Evolutionary conservation across 1,140 invertebrate species (phyloP).

Genomic region (Drosophila melanica): DNA sequence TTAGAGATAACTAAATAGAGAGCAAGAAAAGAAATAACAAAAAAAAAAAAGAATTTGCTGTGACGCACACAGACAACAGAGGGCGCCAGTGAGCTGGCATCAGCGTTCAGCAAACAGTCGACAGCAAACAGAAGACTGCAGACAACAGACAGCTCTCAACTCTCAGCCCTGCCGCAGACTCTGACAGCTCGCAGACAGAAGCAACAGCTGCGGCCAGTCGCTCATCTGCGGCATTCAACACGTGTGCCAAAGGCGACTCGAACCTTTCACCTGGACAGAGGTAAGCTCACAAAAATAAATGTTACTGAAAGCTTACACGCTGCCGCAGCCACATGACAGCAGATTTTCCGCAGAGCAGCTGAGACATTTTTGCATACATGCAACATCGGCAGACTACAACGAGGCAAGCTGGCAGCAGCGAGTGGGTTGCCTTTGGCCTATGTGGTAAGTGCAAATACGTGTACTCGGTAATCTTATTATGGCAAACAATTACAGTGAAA

Average conservation of each 20-base stretch:
- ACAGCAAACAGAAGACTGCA: not conserved
- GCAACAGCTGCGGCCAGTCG: slow-evolving; percentile 20
- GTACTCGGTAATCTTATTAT: not conserved
- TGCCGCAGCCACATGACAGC: slow-evolving; percentile 38
- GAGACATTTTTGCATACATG: slow-evolving; percentile 21
- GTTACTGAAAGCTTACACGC: slow-evolving; percentile 4
- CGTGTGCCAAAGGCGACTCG: not conserved
- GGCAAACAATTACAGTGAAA: not conserved
- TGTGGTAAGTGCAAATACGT: slow-evolving; percentile 11
- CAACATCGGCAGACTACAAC: slow-evolving; percentile 7
- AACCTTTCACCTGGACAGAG: not conserved
- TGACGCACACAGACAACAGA: slow-evolving; percentile 20
- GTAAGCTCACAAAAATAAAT: slow-evolving; percentile 1
- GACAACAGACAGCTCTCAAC: not conserved
- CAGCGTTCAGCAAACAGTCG: not conserved
- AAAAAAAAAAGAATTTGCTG: not conserved
- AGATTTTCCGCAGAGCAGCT: slow-evolving; percentile 44
- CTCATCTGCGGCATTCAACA: slow-evolving; percentile 5
- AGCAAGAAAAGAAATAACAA: not conserved
- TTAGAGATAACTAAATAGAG: not conserved
- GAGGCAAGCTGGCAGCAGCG: not conserved
- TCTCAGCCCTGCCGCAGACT: slow-evolving; percentile 5
- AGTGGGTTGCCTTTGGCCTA: slow-evolving; percentile 1
- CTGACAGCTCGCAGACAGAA: slow-evolving; percentile 35
- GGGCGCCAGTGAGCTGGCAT: not conserved